phyloP scores from a whole-genome alignment of 2,888 invertebrate genomes.

The Drosophila anomelani region DNA sequence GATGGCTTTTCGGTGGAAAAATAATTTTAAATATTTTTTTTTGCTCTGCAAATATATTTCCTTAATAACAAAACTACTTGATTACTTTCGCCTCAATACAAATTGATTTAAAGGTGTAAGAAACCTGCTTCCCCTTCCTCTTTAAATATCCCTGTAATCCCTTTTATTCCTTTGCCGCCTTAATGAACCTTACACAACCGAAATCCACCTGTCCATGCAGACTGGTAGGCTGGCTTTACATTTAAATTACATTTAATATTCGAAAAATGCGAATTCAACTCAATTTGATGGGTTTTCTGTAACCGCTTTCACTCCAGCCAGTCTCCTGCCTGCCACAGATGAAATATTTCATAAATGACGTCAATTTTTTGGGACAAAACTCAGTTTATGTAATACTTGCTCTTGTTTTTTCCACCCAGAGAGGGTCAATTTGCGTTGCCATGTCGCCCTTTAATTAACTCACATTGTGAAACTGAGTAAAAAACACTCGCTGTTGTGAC shows the following conservation, averaged over 20 bases:
- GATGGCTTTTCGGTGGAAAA: background rate
- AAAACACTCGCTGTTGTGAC: slow-evolving; percentile 2
- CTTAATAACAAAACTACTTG: background rate
- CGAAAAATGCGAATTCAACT: slow-evolving; percentile 34
- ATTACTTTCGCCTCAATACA: background rate
- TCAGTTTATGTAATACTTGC: slow-evolving; percentile 32
- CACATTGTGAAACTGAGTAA: slow-evolving; percentile 22
- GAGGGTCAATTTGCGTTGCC: slow-evolving; percentile 17
- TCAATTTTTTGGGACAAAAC: slow-evolving; percentile 20
- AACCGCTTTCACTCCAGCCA: slow-evolving; percentile 20
- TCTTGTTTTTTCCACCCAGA: background rate
- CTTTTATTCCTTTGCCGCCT: background rate
- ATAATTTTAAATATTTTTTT: background rate
- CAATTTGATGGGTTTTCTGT: slow-evolving; percentile 22
- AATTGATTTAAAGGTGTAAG: background rate
- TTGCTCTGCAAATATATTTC: no score
- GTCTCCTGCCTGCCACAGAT: slow-evolving; percentile 14
- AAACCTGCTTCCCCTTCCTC: background rate
- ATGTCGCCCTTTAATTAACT: slow-evolving; percentile 39
- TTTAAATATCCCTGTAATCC: background rate
- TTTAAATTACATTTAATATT: slow-evolving; percentile 16
- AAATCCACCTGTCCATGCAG: slow-evolving; percentile 18
- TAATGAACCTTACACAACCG: slow-evolving; percentile 14
- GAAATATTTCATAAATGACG: slow-evolving; percentile 42
- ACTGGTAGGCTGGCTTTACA: background rate